Evolutionary conservation across 2,888 invertebrate genomes (phyloP).

Genomic region (Thumatha senex): DNA sequence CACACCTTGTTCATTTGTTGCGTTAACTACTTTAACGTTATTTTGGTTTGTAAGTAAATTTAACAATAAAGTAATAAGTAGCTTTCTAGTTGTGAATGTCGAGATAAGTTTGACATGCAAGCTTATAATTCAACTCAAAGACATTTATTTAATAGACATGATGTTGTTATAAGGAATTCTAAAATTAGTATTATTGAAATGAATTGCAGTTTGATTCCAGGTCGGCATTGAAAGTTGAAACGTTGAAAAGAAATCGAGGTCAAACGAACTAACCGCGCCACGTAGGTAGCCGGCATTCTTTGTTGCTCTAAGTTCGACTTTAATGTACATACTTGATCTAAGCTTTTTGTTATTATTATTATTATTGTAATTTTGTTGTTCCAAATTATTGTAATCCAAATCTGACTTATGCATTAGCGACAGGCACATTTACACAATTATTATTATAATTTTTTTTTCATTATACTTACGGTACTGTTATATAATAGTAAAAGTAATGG

Average conservation of each 20-base stretch:
- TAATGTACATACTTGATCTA: conserved; percentile 18
- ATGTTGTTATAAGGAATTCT: conserved; percentile 16
- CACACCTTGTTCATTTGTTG: conserved; percentile 47
- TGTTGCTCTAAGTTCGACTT: conserved; percentile 45
- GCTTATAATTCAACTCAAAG: too few relatives aligned
- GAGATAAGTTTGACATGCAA: background rate
- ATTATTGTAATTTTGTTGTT: too few relatives aligned
- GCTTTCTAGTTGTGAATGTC: conserved; percentile 1
- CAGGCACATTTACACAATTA: too few relatives aligned
- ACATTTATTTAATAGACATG: background rate
- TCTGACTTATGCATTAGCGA: too few relatives aligned
- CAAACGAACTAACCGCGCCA: conserved; percentile 69
- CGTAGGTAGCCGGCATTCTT: conserved; percentile 64
- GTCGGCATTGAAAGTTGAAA: conserved; percentile 79
- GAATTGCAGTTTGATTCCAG: conserved; percentile 47
- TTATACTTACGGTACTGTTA: background rate
- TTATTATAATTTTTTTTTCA: too few relatives aligned
- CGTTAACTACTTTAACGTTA: conserved; percentile 20
- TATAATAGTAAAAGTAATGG: background rate
- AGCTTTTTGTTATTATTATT: background rate
- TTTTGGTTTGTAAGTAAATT: conserved; percentile 1
- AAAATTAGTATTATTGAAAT: conserved; percentile 26
- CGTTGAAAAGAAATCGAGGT: conserved; percentile 83
- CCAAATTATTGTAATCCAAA: too few relatives aligned
- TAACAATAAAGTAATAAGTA: conserved; percentile 1